Conservation (phyloP, 2,888 invertebrate genomes). For the Germaria angustata region DNA sequence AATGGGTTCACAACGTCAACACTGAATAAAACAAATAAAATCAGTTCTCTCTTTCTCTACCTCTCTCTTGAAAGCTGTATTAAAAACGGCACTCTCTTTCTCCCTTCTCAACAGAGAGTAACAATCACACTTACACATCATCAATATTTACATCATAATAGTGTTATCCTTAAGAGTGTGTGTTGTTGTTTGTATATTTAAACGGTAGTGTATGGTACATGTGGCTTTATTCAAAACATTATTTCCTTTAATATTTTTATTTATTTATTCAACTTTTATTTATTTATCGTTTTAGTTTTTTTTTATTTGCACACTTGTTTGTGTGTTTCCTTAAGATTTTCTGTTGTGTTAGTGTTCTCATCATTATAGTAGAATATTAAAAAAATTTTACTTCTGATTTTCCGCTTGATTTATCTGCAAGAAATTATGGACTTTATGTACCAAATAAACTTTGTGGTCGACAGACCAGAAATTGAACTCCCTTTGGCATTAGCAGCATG, state of each 20-base stretch:
- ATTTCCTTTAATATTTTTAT: constrained; percentile 54
- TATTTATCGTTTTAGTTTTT: background rate
- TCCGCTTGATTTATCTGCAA: constrained; percentile 75
- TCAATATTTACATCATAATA: constrained; percentile 56
- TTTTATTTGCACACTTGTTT: background rate
- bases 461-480: background rate
- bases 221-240: constrained; percentile 65
- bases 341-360: constrained; percentile 50
- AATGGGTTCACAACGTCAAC: too few species aligned
- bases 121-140: constrained; percentile 7
- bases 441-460: constrained; percentile 28
- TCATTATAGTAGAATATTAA: constrained; percentile 68
- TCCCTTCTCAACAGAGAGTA: constrained; percentile 27
- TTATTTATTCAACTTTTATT: background rate
- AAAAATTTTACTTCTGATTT: constrained; percentile 72
- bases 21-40: background rate
- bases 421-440: constrained; percentile 70
- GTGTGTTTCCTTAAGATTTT: too few species aligned
- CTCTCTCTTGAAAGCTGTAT: constrained; percentile 45
- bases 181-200: background rate
- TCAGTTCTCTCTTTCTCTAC: background rate
- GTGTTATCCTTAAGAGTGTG: background rate
- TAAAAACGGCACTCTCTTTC: constrained; percentile 40
- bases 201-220: too few species aligned
- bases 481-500: too few species aligned